Evolutionary conservation across 92 coral and sea anemone genomes (phyloP), one percentile per base, ranked within the genome.

Genomic region (Paramuricea clavata): DNA sequence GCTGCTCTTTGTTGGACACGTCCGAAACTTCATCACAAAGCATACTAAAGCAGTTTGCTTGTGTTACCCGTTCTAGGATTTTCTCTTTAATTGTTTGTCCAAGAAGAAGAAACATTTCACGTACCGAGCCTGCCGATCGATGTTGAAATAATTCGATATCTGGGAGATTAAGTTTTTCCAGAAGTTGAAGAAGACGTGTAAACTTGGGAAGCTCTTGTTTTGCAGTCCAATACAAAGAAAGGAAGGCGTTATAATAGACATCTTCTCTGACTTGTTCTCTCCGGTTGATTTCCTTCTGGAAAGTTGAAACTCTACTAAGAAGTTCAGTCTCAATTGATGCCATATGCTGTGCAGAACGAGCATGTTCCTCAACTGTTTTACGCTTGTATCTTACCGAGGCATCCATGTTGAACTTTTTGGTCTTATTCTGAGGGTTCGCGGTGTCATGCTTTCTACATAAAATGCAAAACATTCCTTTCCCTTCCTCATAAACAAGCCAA

Each of bases 151-250:
- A 72, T 76, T 88, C 68, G 31, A 89, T 64, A 13, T 89, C 89
- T 17, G 67, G 60, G 41, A 84, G 78, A 67, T 77, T 77, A 42
- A 85, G 83, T 43, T 74, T 42, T 44, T 75, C 74, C 2, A 85
- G 74, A 23, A 57, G 57, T 28, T 74, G 16, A 1, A 85, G 60
- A 60, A 85, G 89, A 2, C 47, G 35, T 0, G 31, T 62, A 39
- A 90, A 81, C 42, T 89, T 89, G 49, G 93, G 49, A 57, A 90
- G 74, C 35, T 90, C 93, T 36, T 90, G 87, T 42, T 90, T 89
- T 5, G 86, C 85, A 25, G 81, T 64, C 85, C 85, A 90, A 60
- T 90, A 91, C 23, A 87, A 56, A 19, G 43, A 65, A 1, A 60
- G 12, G 15, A 60, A 60, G 0, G 12, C 68, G 28, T 60, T 60